Base-by-base conservation (phyloP, 2,113 vertebrate genomes). In the Platichthys flesus region DNA sequence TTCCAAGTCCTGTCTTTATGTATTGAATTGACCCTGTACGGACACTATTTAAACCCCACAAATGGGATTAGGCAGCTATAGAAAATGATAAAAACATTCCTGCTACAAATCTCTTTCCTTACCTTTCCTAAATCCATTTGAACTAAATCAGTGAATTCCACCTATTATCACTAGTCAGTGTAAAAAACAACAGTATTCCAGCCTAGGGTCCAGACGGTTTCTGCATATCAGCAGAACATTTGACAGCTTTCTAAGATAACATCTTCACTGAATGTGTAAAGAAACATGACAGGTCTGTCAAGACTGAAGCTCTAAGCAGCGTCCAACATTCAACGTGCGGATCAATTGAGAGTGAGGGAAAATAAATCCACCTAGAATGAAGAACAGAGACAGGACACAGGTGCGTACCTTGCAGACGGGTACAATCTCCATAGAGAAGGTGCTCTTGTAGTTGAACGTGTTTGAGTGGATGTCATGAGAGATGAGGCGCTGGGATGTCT, bases 381-480 rank as follows among this genome's bases (percentile, higher is more conserved):
- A 35, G 21, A 76, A 26, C 3, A 15, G 52, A 76, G 6, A 4
- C n/a, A 71, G 4, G 4, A 16, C 0, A 9, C 13, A 20, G 37
- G 26, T 3, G 13, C 10, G 18, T 83, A 99, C 98, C 97, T 99
- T 99, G 92, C 98, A 99, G 63, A 99, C 91, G 4, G 98, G 97
- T 71, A 99, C 97, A 2, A 99, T 99, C 92, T 99, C 98, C 88
- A 98, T 69, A 4, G 98, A 99, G 89, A 96, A 99, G 68, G 97
- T 97, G 93, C 97, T 99, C 92, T 99, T 99, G 85, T 98, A 99
- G 92, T 99, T 99, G 91, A 94, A 99, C 4, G 95, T 94, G 62
- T 99, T 99, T 18, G 95, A 96, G 81, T 97, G 98, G 74, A 99
- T 94, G 84, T 99, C 98, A 5, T 99, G 98, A 2, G 98, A 99